A percentile compares a stretch with the other conserved stretches of the same genome.
These are phyloP conservation scores for Pheosia tremula DNA, from an alignment of 2,888 invertebrate species.

Conservation along the genomic window DNA sequence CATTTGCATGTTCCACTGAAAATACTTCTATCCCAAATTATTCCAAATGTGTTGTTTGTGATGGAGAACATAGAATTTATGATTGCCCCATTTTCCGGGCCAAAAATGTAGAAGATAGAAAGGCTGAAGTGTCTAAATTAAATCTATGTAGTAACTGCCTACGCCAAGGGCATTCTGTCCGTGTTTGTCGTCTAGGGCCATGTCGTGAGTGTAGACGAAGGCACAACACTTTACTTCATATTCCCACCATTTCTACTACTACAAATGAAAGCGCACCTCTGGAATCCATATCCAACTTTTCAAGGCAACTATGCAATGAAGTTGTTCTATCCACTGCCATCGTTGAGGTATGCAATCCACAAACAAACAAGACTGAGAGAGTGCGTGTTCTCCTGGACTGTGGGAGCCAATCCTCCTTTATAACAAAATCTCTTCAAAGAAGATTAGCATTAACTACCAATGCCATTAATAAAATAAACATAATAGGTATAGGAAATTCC, in stretches of 20 bases:
- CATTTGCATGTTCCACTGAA: neutral
- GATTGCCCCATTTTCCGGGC: slow-evolving; percentile 11
- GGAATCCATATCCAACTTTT: neutral
- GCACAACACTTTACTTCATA: slow-evolving; percentile 9
- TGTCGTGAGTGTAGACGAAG: slow-evolving; percentile 10
- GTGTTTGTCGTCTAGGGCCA: slow-evolving; percentile 9
- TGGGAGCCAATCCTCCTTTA: slow-evolving; percentile 12
- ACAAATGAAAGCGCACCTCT: neutral
- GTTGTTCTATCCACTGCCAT: slow-evolving; percentile 8
- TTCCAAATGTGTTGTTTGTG: slow-evolving; percentile 7
- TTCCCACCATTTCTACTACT: neutral
- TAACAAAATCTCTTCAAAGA: slow-evolving; percentile 6
- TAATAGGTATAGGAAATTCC: slow-evolving; percentile 13
- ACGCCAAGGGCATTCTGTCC: slow-evolving; percentile 3
- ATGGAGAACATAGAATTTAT: slow-evolving; percentile 9
- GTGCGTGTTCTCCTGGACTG: slow-evolving; percentile 11
- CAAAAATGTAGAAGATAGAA: slow-evolving; percentile 9
- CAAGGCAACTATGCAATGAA: neutral
- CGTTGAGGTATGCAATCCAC: slow-evolving; percentile 1
- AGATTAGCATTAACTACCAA: neutral
- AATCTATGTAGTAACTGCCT: slow-evolving; percentile 10
- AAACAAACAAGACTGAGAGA: slow-evolving; percentile 1
- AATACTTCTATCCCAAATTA: neutral
- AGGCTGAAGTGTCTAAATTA: slow-evolving; percentile 3
- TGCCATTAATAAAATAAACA: slow-evolving; percentile 6